A percentile compares a stretch with the other conserved stretches of the same genome.
These are phyloP conservation scores for Electrophaes corylata DNA, from an alignment of 2,888 invertebrate genomes.

Conservation along the genomic window DNA sequence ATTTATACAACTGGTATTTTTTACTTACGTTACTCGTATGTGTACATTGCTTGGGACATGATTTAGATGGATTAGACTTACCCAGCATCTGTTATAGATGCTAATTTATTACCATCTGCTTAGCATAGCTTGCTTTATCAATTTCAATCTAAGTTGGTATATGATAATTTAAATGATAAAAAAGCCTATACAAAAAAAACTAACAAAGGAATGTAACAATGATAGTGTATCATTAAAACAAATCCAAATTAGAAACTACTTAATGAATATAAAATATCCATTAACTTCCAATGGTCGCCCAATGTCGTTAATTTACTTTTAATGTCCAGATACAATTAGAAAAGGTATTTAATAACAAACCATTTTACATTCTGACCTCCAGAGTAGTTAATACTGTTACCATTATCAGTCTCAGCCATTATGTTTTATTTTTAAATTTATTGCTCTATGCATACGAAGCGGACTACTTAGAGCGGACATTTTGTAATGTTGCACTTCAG, in stretches of 20 bases:
- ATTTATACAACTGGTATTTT: not conserved
- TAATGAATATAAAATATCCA: conserved; percentile 39
- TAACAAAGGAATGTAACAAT: conserved; percentile 35
- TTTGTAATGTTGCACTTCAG: not conserved
- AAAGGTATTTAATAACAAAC: conserved; percentile 34
- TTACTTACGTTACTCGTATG: not conserved
- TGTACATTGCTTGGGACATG: not conserved
- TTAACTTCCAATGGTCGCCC: conserved; percentile 34
- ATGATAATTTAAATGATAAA: too few relatives aligned
- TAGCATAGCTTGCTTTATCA: not conserved
- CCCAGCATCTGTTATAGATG: not conserved
- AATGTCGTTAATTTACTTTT: conserved; percentile 38
- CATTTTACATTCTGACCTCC: conserved; percentile 51
- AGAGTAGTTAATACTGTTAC: conserved; percentile 70
- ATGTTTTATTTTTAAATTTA: conserved; percentile 38
- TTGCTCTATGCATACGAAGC: conserved; percentile 20
- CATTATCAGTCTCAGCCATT: conserved; percentile 70
- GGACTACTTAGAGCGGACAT: conserved; percentile 14
- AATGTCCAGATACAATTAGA: conserved; percentile 37
- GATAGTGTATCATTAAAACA: conserved; percentile 32
- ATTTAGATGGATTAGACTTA: not conserved
- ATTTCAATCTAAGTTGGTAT: too few relatives aligned
- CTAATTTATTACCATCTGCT: not conserved
- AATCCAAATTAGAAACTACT: conserved; percentile 38
- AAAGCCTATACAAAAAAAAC: conserved; percentile 21